Evolutionary conservation across 2,113 vertebrate genomes (phyloP), one percentile per base, ranked within the genome.

Genomic region (Dipodomys spectabilis): DNA sequence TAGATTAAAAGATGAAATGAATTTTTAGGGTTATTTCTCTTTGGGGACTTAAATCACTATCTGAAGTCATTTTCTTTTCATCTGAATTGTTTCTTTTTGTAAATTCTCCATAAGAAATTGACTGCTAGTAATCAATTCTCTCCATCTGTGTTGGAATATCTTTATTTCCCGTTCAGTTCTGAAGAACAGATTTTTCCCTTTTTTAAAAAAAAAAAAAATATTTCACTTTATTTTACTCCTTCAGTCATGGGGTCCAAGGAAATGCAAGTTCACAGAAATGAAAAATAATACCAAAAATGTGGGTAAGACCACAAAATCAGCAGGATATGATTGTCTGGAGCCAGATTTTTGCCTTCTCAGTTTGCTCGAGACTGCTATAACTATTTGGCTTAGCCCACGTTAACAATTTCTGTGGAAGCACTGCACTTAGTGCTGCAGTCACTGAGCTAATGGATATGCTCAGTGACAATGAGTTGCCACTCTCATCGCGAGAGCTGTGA

Each of bases 201-300:
- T 49, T 49, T 49, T 11, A 8, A n/a, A 92, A 91, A 89, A 95
- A 78, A 88, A 90, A 89, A 69, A 96, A 90, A 89, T 81, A 94
- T 15, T 96, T 73, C 53, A 67, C 67, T 96, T 96, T 96, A 97
- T 96, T 97, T 91, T 83, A 90, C 75, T 89, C 65, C 93, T 86
- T 92, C n/a, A 79, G 83, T 28, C 77, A 68, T 27, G 69, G 79
- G 84, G 77, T 89, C 72, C 94, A 94, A 93, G 84, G 71, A 92
- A 91, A 91, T 82, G 57, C 45, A 81, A 92, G 65, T 78, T 96
- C 78, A 32, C 45, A 44, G 64, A 87, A 71, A 91, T 45, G 19
- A 73, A 86, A 91, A 90, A 72, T 30, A 71, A 78, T 69, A 79
- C 27, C 81, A 73, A 82, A 78, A 67, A 57, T 53, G 7, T 23